These are phyloP conservation scores for Antennarius maculatus DNA, from an alignment of 2,797 vertebrate species.

Conservation along the genomic window DNA sequence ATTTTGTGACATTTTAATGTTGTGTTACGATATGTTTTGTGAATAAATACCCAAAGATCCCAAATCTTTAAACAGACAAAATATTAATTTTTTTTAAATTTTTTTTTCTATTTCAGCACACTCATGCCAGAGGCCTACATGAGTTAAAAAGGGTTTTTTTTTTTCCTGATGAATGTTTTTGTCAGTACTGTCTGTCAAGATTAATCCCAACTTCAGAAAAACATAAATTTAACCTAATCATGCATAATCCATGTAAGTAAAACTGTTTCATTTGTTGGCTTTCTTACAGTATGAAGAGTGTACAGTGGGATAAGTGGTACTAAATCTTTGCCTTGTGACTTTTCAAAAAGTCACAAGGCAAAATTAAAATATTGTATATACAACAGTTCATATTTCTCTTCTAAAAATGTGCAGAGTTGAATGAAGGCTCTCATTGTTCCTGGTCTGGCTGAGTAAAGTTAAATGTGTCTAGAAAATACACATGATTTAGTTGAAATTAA, in stretches of 20 bases:
- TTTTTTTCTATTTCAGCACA: neutral
- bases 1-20: too few species aligned
- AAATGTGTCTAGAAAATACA: neutral
- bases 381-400: neutral
- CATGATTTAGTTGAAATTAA: neutral
- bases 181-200: neutral
- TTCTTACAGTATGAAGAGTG: neutral
- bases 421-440: neutral
- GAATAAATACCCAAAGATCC: too few species aligned
- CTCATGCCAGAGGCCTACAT: neutral
- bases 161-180: neutral
- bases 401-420: neutral
- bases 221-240: conserved; percentile 3
- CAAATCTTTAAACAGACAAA: neutral
- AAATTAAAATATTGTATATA: neutral
- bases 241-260: neutral
- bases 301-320: neutral
- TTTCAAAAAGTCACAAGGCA: neutral
- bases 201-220: neutral
- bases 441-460: conserved; percentile 2
- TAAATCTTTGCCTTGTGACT: neutral
- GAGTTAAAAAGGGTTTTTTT: too few species aligned
- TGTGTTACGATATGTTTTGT: too few species aligned
- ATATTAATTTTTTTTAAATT: neutral
- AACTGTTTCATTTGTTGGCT: conserved; percentile 6